These are phyloP conservation scores for Piliocolobus tephrosceles DNA, from an alignment of 2,113 vertebrate genomes.

Conservation along the genomic window DNA sequence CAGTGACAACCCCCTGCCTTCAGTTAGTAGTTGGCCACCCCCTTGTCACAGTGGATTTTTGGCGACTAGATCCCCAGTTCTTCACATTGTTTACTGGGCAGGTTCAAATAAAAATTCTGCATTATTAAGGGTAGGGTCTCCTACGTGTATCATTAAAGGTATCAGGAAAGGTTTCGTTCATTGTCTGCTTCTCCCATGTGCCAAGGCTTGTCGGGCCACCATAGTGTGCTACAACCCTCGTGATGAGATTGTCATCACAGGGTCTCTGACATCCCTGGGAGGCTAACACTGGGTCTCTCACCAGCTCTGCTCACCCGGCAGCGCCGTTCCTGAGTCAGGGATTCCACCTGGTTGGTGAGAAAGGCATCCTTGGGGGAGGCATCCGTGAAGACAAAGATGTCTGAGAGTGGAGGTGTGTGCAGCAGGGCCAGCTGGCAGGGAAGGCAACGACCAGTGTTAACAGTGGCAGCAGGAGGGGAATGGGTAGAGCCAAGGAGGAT, in stretches of 20 bases:
- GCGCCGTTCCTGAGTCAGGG: constrained; percentile 85
- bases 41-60: neutral
- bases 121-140: neutral
- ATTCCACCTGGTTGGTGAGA: constrained; percentile 86
- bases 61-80: neutral
- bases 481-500: neutral
- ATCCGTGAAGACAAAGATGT: constrained; percentile 93
- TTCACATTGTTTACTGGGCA: neutral
- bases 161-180: neutral
- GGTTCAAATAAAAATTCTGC: neutral
- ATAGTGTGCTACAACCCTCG: neutral
- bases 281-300: neutral
- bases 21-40: neutral
- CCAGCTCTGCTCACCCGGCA: constrained; percentile 84
- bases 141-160: neutral
- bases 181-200: neutral
- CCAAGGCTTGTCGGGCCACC: neutral
- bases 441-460: neutral
- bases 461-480: neutral
- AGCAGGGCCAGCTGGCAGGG: constrained; percentile 87
- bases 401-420: constrained; percentile 89
- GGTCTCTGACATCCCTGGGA: neutral
- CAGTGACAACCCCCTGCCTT: neutral
- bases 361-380: constrained; percentile 91
- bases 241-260: neutral